Evolutionary conservation across 2,113 vertebrate species (phyloP), one percentile per base, ranked within the genome.

Genomic region (Brachyhypopomus gauderio): DNA sequence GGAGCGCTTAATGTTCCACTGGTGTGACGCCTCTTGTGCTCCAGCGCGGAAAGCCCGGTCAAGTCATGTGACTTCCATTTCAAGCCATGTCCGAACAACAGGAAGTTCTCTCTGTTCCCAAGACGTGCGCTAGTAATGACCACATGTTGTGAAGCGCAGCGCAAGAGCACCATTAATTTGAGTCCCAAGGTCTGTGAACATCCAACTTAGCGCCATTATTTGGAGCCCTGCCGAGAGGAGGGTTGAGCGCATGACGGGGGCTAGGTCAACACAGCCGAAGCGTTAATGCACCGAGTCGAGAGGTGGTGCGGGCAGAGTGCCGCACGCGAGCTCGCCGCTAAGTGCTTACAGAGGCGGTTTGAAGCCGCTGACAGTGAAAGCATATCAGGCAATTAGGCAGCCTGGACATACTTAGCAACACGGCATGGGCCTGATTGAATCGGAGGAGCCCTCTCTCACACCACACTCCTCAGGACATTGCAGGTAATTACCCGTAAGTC

Each of bases 401-500:
- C 90, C 82, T 87, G 84, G 88, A 87, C 90, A 86, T 91, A 83
- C 91, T 90, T 91, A 85, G 76, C 87, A 88, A 88, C 93, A 87
- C 93, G 80, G 89, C 86, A 90, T 91, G 92, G 83, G 86, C 84
- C 86, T 93, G 91, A 93, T 93, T 93, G 91, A 91, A 91, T 92
- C 89, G 90, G 81, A 86, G 85, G 89, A 85, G 84, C 87, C 88
- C 75, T 81, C 90, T 89, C 89, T 91, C 90, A 92, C 91, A 90
- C 88, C 85, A 89, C 83, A 76, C 83, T 80, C 92, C 87, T 91
- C 88, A 88, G 93, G 91, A 93, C 91, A 92, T 94, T 91, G 90
- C 87, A 87, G 89, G 91, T 93, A 94, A 94, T 93, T 93, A 90
- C 89, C 91, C 89, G 92, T 89, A 90, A 93, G 91, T 89, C 91